Evolutionary conservation across 2,888 invertebrate species (phyloP), one percentile per base, ranked within the genome.

Genomic region (Eurois occulta): DNA sequence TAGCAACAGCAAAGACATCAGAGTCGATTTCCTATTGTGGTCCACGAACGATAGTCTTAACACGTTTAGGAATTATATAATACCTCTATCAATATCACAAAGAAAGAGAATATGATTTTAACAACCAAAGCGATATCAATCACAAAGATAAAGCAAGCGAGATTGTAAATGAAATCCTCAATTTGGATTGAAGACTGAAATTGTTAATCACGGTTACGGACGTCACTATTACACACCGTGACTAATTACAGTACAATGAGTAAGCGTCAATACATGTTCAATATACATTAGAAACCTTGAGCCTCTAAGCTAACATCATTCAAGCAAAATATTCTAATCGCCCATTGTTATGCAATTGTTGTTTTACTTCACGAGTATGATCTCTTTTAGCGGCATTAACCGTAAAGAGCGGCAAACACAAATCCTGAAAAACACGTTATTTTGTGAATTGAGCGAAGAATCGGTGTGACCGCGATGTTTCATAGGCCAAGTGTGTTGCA

Each of bases 401-500:
- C 91, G 87, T 93, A 91, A 92, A 91, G 86, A 90, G 89, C 80
- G 80, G 78, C 82, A 88, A 90, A 90, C 88, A 86, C 72, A 88
- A 77, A 74, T 86, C 82, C 83, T 86, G 82, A 85, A 94, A 94
- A 93, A 93, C 91, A 91, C 87, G 87, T 87, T 90, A 87, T 90
- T 91, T 91, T 72, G 87, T 90, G 89, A 90, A 92, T 91, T 86
- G 86, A 90, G 91, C 91, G 91, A 91, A 92, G 91, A 94, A 94
- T 93, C 81, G 89, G 92, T 93, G 94, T 95, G 94, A 94, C 95
- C 93, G 94, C 93, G 92, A 94, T 91, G 92, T 92, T 92, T 94
- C 93, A 92, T 93, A 93, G 94, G 91, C 91, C 92, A 92, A 91
- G 89, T 87, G 90, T 92, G 93, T 96, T 96, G 95, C 95, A 96